Conservation (phyloP, 1,140 invertebrate genomes). For the Drosophila mojavensis region DNA sequence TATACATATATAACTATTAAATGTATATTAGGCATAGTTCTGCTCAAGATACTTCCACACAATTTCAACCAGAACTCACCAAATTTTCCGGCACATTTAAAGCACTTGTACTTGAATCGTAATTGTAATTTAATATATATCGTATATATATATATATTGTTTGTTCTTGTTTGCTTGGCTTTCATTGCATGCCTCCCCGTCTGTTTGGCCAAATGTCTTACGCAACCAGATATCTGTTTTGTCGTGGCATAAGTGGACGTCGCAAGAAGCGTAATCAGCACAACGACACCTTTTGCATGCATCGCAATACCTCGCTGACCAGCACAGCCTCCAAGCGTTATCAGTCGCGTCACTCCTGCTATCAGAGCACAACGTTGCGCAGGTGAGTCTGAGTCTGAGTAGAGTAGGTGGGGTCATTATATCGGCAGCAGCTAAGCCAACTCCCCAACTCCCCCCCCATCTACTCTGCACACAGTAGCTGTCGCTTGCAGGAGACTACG, state of each 20-base stretch:
- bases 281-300: constrained; percentile 79
- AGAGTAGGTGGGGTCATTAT: not conserved
- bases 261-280: constrained; percentile 72
- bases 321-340: constrained; percentile 80
- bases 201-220: too few relatives aligned
- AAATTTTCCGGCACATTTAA: not conserved
- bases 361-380: constrained; percentile 74
- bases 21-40: too few relatives aligned
- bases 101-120: too few relatives aligned
- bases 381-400: constrained; percentile 66
- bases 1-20: too few relatives aligned
- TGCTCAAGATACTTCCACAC: too few relatives aligned
- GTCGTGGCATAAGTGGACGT: constrained; percentile 64
- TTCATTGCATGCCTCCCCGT: constrained; percentile 3
- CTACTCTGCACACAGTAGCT: constrained; percentile 21
- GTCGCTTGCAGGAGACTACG: constrained; percentile 78
- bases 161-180: constrained; percentile 5
- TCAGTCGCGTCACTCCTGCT: constrained; percentile 74
- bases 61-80: not conserved
- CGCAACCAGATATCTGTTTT: constrained; percentile 74
- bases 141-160: too few relatives aligned
- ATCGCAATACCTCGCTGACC: constrained; percentile 80
- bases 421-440: not conserved
- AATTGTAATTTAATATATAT: too few relatives aligned
- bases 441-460: not conserved